phyloP scores from a whole-genome alignment of 1,140 invertebrate species.

The Cydia pomonella region DNA sequence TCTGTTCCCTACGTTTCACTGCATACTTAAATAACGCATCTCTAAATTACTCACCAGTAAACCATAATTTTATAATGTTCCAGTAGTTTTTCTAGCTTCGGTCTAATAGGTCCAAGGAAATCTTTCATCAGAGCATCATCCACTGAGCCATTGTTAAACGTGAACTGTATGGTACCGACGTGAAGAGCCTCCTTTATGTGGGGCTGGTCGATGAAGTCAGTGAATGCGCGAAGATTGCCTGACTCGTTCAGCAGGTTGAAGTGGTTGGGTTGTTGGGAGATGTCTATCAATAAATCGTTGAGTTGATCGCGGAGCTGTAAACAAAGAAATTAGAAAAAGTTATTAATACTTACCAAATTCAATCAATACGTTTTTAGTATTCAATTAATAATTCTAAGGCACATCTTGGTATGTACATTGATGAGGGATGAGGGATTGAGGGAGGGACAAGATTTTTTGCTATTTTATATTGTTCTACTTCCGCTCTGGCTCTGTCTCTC shows the following conservation, averaged over 20 bases:
- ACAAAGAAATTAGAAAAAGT: constrained; percentile 35
- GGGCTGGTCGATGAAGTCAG: constrained; percentile 38
- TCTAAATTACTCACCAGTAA: constrained; percentile 57
- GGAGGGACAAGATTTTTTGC: too few relatives aligned
- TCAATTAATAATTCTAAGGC: too few relatives aligned
- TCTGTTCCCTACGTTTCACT: too few relatives aligned
- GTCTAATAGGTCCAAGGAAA: constrained; percentile 46
- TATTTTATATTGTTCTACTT: too few relatives aligned
- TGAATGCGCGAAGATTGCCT: constrained; percentile 42
- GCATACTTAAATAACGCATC: neutral
- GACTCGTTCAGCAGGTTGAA: constrained; percentile 53
- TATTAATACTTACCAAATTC: too few relatives aligned
- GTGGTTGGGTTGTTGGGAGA: constrained; percentile 45
- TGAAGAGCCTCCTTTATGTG: constrained; percentile 61
- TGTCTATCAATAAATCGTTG: constrained; percentile 47
- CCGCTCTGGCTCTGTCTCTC: too few relatives aligned
- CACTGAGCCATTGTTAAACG: constrained; percentile 43
- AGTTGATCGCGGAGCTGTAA: constrained; percentile 57
- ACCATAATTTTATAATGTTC: constrained; percentile 60
- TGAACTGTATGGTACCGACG: constrained; percentile 77
- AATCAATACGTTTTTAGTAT: too few relatives aligned
- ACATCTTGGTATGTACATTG: too few relatives aligned
- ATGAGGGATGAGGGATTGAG: too few relatives aligned
- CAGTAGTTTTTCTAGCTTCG: constrained; percentile 51
- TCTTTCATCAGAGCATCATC: constrained; percentile 46